Evolutionary conservation across 2,888 invertebrate species (phyloP), one percentile per base, ranked within the genome.

Genomic region (Andrena hattorfiana): DNA sequence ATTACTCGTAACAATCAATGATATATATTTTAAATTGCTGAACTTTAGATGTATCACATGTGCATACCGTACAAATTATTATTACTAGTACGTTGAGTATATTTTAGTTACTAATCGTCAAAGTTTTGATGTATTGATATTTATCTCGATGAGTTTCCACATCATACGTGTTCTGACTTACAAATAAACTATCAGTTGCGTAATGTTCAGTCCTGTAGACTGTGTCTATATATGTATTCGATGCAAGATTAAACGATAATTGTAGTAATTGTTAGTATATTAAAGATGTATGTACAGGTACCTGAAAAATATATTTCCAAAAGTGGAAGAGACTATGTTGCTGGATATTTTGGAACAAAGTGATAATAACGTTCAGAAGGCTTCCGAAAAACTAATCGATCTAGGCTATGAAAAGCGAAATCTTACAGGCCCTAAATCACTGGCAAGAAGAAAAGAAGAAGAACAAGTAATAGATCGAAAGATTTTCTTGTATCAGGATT

Each of bases 361-460:
- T 89, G 98, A 98, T 90, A 98, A 98, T 93, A 98, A 98, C 94
- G 98, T 98, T 7, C 97, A 98, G 93, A 97, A 96, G 89, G 97
- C 98, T 0, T 97, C 98, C 10, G 98, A 98, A 89, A 96, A 96
- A 86, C 95, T 98, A 13, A 95, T 97, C 51, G 95, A 96, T 8
- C 96, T 98, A 96, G 98, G 98, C 0, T 98, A 97, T 93, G 95
- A 95, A n/a, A 97, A 97, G 92, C 96, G 96, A 83, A 97, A 97
- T 86, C 93, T 92, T 30, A 96, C 96, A 28, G 95, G 95, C 77
- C 95, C 95, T 51, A 95, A 95, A 92, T 92, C 95, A 16, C 94
- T 94, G 48, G 94, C 94, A 83, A 95, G 95, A 23, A 95, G 95
- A 56, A 92, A 94, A 77, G 94, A 95, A 77, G 93, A 94, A 83